phyloP scores from a whole-genome alignment of 1,140 invertebrate species.

The Drosophila aff. region DNA sequence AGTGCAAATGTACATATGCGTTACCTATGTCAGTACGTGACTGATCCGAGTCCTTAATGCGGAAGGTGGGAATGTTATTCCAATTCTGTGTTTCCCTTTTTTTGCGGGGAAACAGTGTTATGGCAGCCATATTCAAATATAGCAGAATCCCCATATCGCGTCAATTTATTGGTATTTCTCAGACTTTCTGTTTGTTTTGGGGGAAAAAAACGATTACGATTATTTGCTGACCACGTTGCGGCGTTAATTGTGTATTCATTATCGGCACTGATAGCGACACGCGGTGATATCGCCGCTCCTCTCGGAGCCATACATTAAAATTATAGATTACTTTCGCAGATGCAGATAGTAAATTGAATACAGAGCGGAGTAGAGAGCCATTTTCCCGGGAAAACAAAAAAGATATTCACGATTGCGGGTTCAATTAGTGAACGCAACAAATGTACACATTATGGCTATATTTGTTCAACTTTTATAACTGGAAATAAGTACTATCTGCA shows the following conservation, averaged over 20 bases:
- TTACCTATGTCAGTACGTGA: slow-evolving; percentile 48
- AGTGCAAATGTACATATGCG: slow-evolving; percentile 42
- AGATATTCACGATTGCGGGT: slow-evolving; percentile 13
- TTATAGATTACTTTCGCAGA: slow-evolving; percentile 65
- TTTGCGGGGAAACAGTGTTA: slow-evolving; percentile 28
- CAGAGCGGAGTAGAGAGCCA: background rate
- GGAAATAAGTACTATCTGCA: slow-evolving; percentile 9
- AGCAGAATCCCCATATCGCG: slow-evolving; percentile 35
- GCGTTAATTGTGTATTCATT: slow-evolving; percentile 76
- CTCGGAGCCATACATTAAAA: slow-evolving; percentile 65
- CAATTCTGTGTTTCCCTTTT: background rate
- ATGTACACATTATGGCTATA: slow-evolving; percentile 16
- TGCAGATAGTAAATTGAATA: slow-evolving; percentile 45
- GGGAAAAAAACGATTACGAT: slow-evolving; percentile 39
- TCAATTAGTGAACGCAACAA: slow-evolving; percentile 32
- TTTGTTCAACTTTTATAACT: slow-evolving; percentile 12
- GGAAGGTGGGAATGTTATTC: slow-evolving; percentile 14
- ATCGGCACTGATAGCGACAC: slow-evolving; percentile 63
- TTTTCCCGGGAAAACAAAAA: slow-evolving; percentile 21
- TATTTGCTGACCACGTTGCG: slow-evolving; percentile 51
- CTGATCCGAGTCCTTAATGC: slow-evolving; percentile 45
- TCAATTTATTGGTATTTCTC: slow-evolving; percentile 42
- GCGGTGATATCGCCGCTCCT: slow-evolving; percentile 51
- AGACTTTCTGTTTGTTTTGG: slow-evolving; percentile 27
- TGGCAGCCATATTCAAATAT: slow-evolving; percentile 44